Conservation (phyloP, 2,797 vertebrate genomes). For the Pseudomugil tenellus region DNA sequence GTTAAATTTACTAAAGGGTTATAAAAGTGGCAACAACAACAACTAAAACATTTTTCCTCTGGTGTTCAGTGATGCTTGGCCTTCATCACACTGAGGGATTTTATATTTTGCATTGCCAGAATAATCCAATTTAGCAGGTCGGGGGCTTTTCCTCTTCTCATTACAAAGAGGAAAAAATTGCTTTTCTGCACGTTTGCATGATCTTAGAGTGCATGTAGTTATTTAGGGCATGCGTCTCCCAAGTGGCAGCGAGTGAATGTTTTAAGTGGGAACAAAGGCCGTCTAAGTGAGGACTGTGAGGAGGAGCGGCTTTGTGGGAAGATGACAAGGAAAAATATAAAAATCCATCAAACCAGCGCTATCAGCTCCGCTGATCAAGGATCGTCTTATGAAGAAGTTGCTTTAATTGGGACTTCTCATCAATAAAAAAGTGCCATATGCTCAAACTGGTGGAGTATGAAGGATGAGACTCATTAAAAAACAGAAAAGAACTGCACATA, state of each 20-base stretch:
- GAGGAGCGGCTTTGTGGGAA: slow-evolving; percentile 47
- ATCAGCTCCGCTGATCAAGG: slow-evolving; percentile 71
- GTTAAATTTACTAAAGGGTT: background rate
- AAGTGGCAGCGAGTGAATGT: slow-evolving; percentile 31
- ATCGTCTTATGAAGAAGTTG: slow-evolving; percentile 57
- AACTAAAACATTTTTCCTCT: background rate
- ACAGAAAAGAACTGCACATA: slow-evolving; percentile 16
- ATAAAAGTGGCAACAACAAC: too few species aligned
- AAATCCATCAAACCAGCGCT: slow-evolving; percentile 57
- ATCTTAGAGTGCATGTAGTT: slow-evolving; percentile 50
- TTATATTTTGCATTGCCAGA: background rate
- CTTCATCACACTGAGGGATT: background rate
- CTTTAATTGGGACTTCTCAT: slow-evolving; percentile 69
- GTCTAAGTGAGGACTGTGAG: slow-evolving; percentile 45
- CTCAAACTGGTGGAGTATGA: slow-evolving; percentile 43
- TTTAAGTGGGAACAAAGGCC: slow-evolving; percentile 62
- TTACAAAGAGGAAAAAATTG: slow-evolving; percentile 11
- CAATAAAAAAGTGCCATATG: slow-evolving; percentile 62
- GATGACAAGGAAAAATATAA: slow-evolving; percentile 47
- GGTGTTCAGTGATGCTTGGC: background rate
- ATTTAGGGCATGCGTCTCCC: slow-evolving; percentile 58
- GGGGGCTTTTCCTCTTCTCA: slow-evolving; percentile 31
- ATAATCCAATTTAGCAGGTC: slow-evolving; percentile 27
- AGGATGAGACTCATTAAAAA: slow-evolving; percentile 67
- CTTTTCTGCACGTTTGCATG: slow-evolving; percentile 26